A percentile compares a stretch with the other conserved stretches of the same genome.
phyloP scores from a whole-genome alignment of 2,113 vertebrate genomes.

The Oncorhynchus keta region DNA sequence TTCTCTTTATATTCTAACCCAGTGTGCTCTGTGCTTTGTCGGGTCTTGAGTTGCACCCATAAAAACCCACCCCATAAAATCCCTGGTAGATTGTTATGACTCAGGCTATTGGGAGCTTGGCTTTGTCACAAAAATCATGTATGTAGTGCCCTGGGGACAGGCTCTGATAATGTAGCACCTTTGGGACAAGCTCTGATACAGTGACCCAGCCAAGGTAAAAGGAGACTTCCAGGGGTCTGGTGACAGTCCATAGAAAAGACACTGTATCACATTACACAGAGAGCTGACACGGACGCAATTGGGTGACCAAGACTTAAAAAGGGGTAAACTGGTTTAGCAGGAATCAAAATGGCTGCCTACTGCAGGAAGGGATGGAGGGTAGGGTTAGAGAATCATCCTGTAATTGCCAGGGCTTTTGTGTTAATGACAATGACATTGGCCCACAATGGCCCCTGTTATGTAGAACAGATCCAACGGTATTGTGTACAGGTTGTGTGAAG shows the following conservation, averaged over 20 bases:
- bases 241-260: slow-evolving; percentile 41
- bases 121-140: neutral
- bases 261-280: slow-evolving; percentile 24
- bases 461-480: neutral
- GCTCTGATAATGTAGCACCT: no score
- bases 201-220: slow-evolving; percentile 51
- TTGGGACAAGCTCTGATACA: slow-evolving; percentile 17
- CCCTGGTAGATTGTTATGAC: neutral
- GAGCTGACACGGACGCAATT: neutral
- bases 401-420: slow-evolving; percentile 76
- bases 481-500: neutral
- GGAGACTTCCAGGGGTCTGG: slow-evolving; percentile 23
- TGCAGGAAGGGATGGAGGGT: no score
- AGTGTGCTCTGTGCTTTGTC: slow-evolving; percentile 76
- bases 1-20: slow-evolving; percentile 3
- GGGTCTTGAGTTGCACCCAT: slow-evolving; percentile 36
- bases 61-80: slow-evolving; percentile 24
- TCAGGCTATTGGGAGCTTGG: neutral
- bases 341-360: slow-evolving; percentile 23
- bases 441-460: neutral
- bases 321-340: slow-evolving; percentile 45
- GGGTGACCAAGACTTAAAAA: slow-evolving; percentile 17
- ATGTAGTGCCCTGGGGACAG: neutral
- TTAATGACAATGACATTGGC: slow-evolving; percentile 36
- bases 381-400: neutral